Percentiles rank a stretch among this genome's conserved stretches.
These are phyloP conservation scores for Megaceryle maxima DNA, from an alignment of 2,113 vertebrate genomes.

Conservation along the genomic window DNA sequence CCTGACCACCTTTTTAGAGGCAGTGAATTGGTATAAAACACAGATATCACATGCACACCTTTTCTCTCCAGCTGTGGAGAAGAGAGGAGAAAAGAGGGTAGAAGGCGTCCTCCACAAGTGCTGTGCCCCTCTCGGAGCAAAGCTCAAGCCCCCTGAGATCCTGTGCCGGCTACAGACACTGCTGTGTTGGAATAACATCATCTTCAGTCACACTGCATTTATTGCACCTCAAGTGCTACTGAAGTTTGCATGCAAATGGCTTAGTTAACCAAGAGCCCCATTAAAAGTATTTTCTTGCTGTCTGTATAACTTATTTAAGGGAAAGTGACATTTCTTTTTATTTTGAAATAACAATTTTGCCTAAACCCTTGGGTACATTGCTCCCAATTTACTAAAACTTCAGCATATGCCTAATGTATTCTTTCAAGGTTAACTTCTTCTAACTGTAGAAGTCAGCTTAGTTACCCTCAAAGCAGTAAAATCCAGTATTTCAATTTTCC, in stretches of 20 bases:
- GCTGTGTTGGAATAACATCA: accelerated
- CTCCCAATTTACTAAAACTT: background rate
- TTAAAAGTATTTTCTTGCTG: background rate
- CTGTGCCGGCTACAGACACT: background rate
- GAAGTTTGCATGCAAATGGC: background rate
- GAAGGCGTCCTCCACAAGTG: background rate
- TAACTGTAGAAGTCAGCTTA: background rate
- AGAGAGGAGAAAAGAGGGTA: background rate
- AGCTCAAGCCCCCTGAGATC: background rate
- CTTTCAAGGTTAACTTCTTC: background rate
- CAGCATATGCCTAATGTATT: background rate
- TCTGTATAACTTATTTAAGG: background rate
- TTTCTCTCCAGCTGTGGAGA: background rate
- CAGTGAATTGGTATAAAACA: background rate
- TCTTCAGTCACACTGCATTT: accelerated
- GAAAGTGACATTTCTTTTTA: background rate
- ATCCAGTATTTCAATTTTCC: constrained; percentile 6
- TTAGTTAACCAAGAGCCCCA: background rate
- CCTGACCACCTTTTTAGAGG: background rate
- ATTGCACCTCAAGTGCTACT: accelerated
- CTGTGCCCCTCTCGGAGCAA: background rate
- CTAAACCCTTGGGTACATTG: background rate
- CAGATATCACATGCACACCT: accelerated
- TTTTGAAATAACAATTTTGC: background rate
- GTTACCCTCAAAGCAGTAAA: constrained; percentile 5